Conservation (phyloP, 2,113 vertebrate genomes). For the Galemys pyrenaicus region DNA sequence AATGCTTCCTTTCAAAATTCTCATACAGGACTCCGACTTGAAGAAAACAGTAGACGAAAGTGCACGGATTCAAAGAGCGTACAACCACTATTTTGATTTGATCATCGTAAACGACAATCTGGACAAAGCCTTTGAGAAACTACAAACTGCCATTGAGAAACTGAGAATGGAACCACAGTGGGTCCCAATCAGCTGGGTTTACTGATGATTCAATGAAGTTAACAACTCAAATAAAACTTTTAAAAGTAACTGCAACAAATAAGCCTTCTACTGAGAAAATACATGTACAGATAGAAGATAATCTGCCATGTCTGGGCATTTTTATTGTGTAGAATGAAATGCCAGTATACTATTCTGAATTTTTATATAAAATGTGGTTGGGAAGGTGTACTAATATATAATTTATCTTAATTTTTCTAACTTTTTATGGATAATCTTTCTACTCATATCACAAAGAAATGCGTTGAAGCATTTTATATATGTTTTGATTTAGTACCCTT, state of each 20-base stretch:
- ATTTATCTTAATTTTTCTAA: constrained; percentile 97
- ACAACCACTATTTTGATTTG: constrained; percentile 98
- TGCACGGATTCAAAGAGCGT: constrained; percentile 93
- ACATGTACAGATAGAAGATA: constrained; percentile 69
- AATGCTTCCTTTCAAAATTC: constrained; percentile 48
- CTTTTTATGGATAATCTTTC: constrained; percentile 97
- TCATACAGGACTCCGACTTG: constrained; percentile 93
- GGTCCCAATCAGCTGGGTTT: constrained; percentile 99
- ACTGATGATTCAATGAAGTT: constrained; percentile 85
- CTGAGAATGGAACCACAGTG: constrained; percentile 94
- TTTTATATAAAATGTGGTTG: constrained; percentile 93
- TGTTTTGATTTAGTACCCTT: constrained; percentile 88
- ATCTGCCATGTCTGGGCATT: constrained; percentile 78
- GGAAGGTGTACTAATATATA: constrained; percentile 96
- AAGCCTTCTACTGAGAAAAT: constrained; percentile 55
- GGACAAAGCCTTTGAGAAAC: constrained; percentile 97
- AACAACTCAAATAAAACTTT: constrained; percentile 67
- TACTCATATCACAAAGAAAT: constrained; percentile 92
- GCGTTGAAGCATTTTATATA: constrained; percentile 91
- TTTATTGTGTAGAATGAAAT: constrained; percentile 85
- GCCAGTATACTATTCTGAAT: constrained; percentile 90
- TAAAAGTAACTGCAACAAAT: constrained; percentile 70
- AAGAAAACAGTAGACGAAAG: constrained; percentile 99
- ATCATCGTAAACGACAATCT: constrained; percentile 97
- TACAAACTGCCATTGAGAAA: constrained; percentile 93